Evolutionary conservation across 2,797 vertebrate species (phyloP).

Genomic region (Carcharodon carcharias): DNA sequence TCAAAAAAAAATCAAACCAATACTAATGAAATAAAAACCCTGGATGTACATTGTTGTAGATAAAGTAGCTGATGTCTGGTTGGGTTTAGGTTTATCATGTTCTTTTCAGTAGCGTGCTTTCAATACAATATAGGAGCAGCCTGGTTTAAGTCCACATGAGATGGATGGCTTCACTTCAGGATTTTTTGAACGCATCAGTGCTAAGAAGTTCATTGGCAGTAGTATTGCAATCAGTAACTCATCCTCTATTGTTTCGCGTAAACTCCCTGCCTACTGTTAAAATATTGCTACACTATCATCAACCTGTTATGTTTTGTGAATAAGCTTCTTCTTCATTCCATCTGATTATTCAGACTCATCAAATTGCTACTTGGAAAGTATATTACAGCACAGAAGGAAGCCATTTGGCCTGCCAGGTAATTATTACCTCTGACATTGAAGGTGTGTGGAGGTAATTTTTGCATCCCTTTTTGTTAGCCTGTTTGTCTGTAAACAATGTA

Average conservation of each 20-base stretch:
- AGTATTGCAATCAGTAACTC: background rate
- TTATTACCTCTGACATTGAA: background rate
- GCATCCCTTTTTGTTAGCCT: too few relatives aligned
- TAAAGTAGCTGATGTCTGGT: background rate
- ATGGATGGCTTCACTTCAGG: background rate
- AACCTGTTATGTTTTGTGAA: background rate
- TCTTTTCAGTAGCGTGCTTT: background rate
- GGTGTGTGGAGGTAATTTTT: too few relatives aligned
- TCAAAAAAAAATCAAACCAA: background rate
- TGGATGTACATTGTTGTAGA: background rate
- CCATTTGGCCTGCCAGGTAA: background rate
- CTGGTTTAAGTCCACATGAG: background rate
- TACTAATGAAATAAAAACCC: background rate
- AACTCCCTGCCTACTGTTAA: background rate
- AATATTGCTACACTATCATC: background rate
- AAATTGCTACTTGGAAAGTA: background rate
- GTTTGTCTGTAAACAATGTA: too few relatives aligned
- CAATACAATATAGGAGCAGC: background rate
- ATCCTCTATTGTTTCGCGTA: background rate
- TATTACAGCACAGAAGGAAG: too few relatives aligned
- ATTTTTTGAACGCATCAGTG: background rate
- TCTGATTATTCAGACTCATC: background rate
- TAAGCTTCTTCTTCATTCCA: background rate
- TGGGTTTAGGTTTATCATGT: background rate
- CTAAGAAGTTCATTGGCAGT: background rate